Evolutionary conservation across 2,797 vertebrate genomes (phyloP).

Genomic region (Ispidina picta): DNA sequence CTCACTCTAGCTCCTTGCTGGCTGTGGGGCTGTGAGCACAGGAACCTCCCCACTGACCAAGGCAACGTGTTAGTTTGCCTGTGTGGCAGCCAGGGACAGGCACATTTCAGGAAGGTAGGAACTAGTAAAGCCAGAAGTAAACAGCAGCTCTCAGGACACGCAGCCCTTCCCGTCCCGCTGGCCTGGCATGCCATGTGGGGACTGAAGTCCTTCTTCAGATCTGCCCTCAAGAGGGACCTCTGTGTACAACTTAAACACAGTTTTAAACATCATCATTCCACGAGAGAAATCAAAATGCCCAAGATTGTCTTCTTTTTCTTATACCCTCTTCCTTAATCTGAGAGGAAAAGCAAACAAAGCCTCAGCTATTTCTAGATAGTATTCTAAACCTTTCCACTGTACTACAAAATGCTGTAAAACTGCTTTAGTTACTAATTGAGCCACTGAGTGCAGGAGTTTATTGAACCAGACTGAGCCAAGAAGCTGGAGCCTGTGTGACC

Average conservation of each 20-base stretch:
- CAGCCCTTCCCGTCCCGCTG: neutral
- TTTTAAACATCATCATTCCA: neutral
- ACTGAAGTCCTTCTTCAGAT: neutral
- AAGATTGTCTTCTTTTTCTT: neutral
- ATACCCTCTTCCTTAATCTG: neutral
- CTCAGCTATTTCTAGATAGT: neutral
- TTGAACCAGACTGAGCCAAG: neutral
- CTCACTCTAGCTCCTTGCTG: neutral
- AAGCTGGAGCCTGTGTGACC: neutral
- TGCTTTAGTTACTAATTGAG: neutral
- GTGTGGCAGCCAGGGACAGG: neutral
- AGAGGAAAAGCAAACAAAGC: neutral
- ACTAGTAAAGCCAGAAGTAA: neutral
- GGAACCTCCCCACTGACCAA: neutral
- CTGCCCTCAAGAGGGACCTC: neutral
- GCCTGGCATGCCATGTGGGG: neutral
- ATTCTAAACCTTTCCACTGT: neutral
- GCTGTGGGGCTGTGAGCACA: rapidly evolving
- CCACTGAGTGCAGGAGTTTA: neutral
- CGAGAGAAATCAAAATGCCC: neutral
- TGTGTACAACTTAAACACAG: neutral
- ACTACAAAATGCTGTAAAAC: neutral
- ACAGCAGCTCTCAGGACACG: neutral
- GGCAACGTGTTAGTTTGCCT: neutral
- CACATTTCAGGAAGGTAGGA: neutral